These are phyloP conservation scores for Lynx canadensis DNA, from an alignment of 2,113 vertebrate genomes.

Conservation along the genomic window DNA sequence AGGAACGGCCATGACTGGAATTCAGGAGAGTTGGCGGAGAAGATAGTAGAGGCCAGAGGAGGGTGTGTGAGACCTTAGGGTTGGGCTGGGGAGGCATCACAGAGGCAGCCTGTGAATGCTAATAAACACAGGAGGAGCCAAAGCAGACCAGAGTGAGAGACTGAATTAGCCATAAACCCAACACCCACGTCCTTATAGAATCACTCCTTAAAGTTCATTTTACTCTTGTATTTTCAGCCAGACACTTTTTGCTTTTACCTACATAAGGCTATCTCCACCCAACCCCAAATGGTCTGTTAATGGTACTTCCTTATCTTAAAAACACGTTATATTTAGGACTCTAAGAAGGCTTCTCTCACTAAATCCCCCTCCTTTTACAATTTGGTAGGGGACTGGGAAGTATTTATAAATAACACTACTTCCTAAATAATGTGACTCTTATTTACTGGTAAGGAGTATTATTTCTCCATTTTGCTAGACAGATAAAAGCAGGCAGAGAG, in stretches of 20 bases:
- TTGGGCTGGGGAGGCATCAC: neutral
- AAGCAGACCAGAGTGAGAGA: neutral
- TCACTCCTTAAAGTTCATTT: neutral
- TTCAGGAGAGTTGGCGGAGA: neutral
- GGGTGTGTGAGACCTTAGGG: neutral
- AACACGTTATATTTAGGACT: neutral
- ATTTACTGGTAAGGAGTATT: neutral
- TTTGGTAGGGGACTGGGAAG: neutral
- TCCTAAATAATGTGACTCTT: slow-evolving; percentile 11
- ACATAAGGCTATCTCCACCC: neutral
- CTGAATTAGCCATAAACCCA: neutral
- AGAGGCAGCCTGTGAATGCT: neutral
- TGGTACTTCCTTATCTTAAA: neutral
- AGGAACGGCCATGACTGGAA: neutral
- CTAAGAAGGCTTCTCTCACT: neutral
- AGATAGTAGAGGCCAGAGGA: neutral
- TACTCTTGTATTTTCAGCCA: neutral
- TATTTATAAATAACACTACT: neutral
- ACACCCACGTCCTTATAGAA: neutral
- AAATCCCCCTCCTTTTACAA: neutral
- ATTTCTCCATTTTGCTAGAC: neutral
- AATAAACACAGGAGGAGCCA: slow-evolving; percentile 19
- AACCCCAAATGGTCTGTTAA: neutral
- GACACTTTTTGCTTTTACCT: neutral
- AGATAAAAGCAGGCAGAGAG: neutral